Base-by-base conservation (phyloP, 37 sponge, comb jelly and placozoan species). In the Crambe crambe region DNA sequence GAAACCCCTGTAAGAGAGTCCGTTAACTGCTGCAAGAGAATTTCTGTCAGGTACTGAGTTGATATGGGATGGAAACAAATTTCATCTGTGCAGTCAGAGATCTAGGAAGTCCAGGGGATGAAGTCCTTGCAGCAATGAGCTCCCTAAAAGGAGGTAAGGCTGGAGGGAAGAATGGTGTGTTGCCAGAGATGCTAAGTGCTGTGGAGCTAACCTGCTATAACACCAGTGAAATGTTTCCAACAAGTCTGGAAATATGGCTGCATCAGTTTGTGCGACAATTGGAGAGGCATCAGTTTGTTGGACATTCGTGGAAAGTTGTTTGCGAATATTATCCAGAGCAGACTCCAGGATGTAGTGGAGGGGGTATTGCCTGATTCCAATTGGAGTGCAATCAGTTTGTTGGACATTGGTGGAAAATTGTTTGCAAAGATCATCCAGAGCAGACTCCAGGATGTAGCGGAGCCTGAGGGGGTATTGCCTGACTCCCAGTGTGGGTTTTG, bases 211-310 rank as follows among this genome's bases (percentile, higher is more conserved):
- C 31, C 34, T 80, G 27, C 35, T 80, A 32, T 69, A 70, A 42
- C 26, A 80, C 40, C 31, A 8, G 10, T 78, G 44, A 21, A 78
- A 15, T 29, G 70, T 15, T 70, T 80, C 70, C 62, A 80, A 3
- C 35, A 31, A 58, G 75, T 82, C 54, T 73, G 83, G 75, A 58
- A 30, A 36, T 59, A 75, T 40, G 56, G 51, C 30, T 41, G 65
- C 58, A 43, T 82, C 37, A 39, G 37, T 26, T 21, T 26, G 26
- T 82, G 83, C 59, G 75, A 82, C 34, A 82, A 82, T 51, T 82
- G 83, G 83, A 74, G 83, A 32, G 75, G 74, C 42, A 74, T 82
- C 63, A 75, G 75, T 32, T 82, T 62, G 65, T 57, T 82, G 37
- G 75, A 75, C 43, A 69, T 74, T 29, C 26, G 30, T 35, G 83